These are phyloP conservation scores for Temnopleurus reevesii DNA, from an alignment of 53 echinoderm and acorn worm species.

Conservation along the genomic window DNA sequence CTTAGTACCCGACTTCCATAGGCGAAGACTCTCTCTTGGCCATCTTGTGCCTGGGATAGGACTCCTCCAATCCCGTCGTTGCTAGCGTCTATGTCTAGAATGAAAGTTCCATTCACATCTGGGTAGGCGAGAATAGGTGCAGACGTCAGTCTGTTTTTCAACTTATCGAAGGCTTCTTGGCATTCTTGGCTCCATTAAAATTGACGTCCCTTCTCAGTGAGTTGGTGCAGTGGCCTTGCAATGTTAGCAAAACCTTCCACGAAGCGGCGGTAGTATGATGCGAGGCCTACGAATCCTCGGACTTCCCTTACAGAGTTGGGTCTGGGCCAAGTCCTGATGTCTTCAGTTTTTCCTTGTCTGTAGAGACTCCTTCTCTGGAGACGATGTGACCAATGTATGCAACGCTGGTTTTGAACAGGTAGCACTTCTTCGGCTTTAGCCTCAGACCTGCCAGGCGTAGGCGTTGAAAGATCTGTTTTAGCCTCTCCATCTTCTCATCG, in stretches of 20 bases:
- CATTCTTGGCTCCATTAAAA: constrained; percentile 50
- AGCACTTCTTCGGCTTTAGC: constrained; percentile 56
- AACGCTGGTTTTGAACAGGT: constrained; percentile 48
- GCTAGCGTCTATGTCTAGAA: constrained; percentile 65
- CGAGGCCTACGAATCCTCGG: constrained; percentile 57
- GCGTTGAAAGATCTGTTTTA: constrained; percentile 33
- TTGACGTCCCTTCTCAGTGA: constrained; percentile 52
- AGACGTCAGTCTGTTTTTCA: constrained; percentile 37
- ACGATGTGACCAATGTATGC: constrained; percentile 59
- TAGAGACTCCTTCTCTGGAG: constrained; percentile 6
- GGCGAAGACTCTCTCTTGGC: constrained; percentile 50
- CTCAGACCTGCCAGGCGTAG: constrained; percentile 51
- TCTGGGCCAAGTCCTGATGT: constrained; percentile 46
- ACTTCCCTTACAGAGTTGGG: constrained; percentile 55
- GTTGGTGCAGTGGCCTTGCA: constrained; percentile 56
- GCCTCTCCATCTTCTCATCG: constrained; percentile 5
- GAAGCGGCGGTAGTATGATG: constrained; percentile 62
- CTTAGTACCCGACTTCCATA: constrained; percentile 61
- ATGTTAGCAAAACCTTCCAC: constrained; percentile 53
- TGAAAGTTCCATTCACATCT: constrained; percentile 12
- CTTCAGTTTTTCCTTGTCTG: constrained; percentile 16
- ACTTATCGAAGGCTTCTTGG: constrained; percentile 36
- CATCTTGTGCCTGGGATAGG: constrained; percentile 60
- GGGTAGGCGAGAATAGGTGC: constrained; percentile 62
- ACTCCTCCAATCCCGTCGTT: constrained; percentile 58